Evolutionary conservation across 2,797 vertebrate genomes (phyloP).

Genomic region (Xenops minutus): DNA sequence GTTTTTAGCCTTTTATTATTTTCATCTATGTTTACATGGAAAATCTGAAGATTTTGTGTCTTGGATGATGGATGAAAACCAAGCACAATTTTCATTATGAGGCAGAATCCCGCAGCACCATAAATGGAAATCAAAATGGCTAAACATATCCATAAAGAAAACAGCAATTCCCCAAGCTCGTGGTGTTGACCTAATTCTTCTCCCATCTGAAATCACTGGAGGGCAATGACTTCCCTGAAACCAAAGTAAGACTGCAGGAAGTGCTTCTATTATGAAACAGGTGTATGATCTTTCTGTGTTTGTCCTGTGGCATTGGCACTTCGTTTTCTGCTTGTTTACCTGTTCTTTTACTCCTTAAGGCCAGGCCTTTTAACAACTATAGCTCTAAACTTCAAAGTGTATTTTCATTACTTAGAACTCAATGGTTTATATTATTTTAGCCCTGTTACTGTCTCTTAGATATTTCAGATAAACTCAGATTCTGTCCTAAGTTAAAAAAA

Average conservation of each 20-base stretch:
- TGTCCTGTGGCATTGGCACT: not conserved
- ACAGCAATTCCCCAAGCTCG: not conserved
- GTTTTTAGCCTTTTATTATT: conserved; percentile 38
- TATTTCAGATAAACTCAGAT: not conserved
- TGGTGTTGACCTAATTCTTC: not conserved
- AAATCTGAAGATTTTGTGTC: conserved; percentile 2
- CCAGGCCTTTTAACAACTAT: not conserved
- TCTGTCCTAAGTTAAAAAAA: not conserved
- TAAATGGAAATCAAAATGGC: not conserved
- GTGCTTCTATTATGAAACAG: not conserved
- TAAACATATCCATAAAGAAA: not conserved
- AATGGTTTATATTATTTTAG: not conserved
- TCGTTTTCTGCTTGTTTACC: not conserved
- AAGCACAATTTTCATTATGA: not conserved
- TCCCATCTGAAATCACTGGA: not conserved
- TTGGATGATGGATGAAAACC: not conserved
- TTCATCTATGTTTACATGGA: conserved; percentile 30
- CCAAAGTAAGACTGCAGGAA: not conserved
- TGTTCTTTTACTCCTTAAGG: not conserved
- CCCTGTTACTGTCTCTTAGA: not conserved
- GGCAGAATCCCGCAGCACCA: not conserved
- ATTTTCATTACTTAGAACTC: not conserved
- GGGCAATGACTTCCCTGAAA: not conserved
- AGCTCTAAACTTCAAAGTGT: not conserved
- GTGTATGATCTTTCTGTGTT: not conserved